Conservation (phyloP, 2,888 invertebrate genomes). For the Drosophila pullipes region DNA sequence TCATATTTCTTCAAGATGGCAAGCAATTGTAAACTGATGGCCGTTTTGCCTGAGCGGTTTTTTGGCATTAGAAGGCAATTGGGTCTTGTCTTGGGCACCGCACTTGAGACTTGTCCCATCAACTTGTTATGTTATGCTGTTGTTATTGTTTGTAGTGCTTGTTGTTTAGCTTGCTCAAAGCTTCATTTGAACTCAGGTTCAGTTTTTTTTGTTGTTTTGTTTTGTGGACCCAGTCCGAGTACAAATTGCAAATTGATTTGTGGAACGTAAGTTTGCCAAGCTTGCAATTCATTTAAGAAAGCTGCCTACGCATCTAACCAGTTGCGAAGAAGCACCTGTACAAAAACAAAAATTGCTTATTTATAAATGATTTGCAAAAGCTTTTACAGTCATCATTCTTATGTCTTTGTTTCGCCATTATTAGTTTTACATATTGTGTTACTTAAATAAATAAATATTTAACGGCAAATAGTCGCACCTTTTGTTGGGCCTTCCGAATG, state of each 20-base stretch:
- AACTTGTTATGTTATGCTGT: conserved; percentile 3
- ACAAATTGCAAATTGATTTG: conserved; percentile 54
- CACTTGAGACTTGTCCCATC: conserved; percentile 38
- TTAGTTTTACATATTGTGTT: conserved; percentile 13
- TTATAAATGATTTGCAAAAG: no score
- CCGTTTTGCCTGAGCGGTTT: conserved; percentile 70
- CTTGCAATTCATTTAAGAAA: conserved; percentile 13
- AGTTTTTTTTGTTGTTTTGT: not conserved
- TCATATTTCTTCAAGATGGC: conserved; percentile 69
- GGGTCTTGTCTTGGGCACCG: conserved; percentile 19
- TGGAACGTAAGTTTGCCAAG: conserved; percentile 38
- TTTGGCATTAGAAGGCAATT: conserved; percentile 62
- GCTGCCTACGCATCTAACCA: conserved; percentile 28
- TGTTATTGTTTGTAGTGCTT: conserved; percentile 12
- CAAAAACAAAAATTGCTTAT: conserved; percentile 32
- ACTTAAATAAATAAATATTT: conserved; percentile 49
- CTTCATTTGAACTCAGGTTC: conserved; percentile 40
- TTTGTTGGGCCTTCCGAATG: conserved; percentile 35
- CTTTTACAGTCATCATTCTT: conserved; percentile 16
- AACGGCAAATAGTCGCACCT: conserved; percentile 49
- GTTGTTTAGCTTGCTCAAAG: conserved; percentile 27
- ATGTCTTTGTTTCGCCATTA: conserved; percentile 18
- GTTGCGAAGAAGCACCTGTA: conserved; percentile 44
- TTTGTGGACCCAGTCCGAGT: not conserved
- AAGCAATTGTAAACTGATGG: conserved; percentile 70